A percentile compares a stretch with the other conserved stretches of the same genome.
Conservation (phyloP, 2,113 vertebrate species). For the Martes martes region DNA sequence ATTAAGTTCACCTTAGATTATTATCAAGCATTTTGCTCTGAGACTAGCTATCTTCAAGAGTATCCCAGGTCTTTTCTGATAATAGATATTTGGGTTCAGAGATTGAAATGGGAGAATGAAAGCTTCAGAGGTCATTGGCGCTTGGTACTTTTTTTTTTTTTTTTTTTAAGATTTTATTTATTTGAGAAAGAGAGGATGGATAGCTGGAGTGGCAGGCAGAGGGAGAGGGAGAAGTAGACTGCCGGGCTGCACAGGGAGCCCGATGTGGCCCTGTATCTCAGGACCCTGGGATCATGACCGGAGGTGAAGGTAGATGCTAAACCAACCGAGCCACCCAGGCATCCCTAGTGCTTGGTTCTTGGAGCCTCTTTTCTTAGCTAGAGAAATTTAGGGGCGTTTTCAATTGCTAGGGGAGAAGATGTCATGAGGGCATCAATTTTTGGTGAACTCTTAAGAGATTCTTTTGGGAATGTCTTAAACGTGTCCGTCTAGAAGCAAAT, state of each 20-base stretch:
- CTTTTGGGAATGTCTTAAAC: neutral
- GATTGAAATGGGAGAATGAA: neutral
- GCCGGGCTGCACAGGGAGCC: too few relatives aligned
- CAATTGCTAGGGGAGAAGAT: neutral
- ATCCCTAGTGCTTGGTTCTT: neutral
- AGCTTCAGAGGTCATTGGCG: neutral
- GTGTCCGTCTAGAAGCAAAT: neutral
- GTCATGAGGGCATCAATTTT: neutral
- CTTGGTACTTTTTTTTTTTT: neutral
- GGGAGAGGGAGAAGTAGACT: neutral
- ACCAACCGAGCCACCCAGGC: neutral
- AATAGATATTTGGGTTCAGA: neutral
- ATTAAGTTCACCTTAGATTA: neutral
- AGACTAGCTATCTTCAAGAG: neutral
- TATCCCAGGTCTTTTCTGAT: neutral
- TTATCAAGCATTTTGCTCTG: neutral
- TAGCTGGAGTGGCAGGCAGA: too few relatives aligned
- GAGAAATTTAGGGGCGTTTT: neutral
- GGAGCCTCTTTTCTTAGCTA: neutral
- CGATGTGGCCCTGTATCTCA: neutral
- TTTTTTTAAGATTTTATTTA: neutral
- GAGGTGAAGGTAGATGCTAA: neutral
- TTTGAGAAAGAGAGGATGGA: neutral
- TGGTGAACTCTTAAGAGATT: slow-evolving; percentile 3
- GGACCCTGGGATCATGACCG: neutral